These are phyloP conservation scores for Rutilus rutilus DNA, from an alignment of 2,113 vertebrate genomes.

Conservation along the genomic window DNA sequence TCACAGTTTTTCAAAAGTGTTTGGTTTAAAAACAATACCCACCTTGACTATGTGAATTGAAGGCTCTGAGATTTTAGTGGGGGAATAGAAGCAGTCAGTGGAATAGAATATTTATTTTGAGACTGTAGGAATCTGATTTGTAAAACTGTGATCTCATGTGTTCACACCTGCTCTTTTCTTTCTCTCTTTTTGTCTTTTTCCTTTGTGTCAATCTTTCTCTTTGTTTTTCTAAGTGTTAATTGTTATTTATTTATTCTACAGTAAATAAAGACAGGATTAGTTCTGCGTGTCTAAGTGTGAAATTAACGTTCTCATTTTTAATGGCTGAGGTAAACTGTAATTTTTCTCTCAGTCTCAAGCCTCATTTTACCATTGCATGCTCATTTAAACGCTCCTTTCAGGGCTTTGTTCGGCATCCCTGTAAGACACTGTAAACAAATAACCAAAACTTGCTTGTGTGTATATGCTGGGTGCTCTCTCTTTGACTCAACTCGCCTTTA, in stretches of 20 bases:
- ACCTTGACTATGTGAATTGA: not conserved
- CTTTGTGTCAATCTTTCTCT: slow-evolving; percentile 13
- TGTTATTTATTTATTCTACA: slow-evolving; percentile 49
- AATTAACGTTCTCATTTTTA: slow-evolving; percentile 32
- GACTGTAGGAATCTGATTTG: slow-evolving; percentile 36
- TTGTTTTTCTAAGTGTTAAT: slow-evolving; percentile 31
- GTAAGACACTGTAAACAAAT: slow-evolving; percentile 21
- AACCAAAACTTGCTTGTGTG: not conserved
- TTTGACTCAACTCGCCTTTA: not conserved
- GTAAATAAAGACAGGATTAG: slow-evolving; percentile 47
- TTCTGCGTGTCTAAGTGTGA: slow-evolving; percentile 34
- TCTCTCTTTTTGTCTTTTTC: slow-evolving; percentile 20
- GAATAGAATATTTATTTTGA: slow-evolving; percentile 35
- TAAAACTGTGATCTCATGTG: slow-evolving; percentile 7
- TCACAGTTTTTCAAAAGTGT: slow-evolving; percentile 6
- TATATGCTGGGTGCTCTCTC: not conserved
- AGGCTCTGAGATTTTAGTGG: slow-evolving; percentile 19
- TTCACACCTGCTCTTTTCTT: slow-evolving; percentile 33
- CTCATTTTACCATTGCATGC: slow-evolving; percentile 37
- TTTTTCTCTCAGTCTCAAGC: slow-evolving; percentile 30
- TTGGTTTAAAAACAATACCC: not conserved
- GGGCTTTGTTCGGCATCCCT: not conserved
- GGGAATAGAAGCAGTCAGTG: not conserved
- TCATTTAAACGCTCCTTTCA: slow-evolving; percentile 16
- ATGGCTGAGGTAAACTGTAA: slow-evolving; percentile 11